Conservation (phyloP, 2,888 invertebrate species). For the Hedya salicella region DNA sequence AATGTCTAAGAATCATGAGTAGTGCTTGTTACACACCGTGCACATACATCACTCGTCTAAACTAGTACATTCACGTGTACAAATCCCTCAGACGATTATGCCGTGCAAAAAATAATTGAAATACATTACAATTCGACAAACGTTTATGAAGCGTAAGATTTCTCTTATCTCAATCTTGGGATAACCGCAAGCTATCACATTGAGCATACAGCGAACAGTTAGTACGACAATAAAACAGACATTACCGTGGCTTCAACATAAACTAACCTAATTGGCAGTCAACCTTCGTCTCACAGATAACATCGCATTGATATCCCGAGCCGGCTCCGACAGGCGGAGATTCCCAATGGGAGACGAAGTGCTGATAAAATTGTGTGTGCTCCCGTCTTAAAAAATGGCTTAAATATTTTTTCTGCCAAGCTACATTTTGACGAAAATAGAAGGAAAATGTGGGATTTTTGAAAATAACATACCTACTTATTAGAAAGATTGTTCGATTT, state of each 20-base stretch:
- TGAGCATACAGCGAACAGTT: constrained; percentile 26
- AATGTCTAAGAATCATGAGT: too few relatives aligned
- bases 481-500: too few relatives aligned
- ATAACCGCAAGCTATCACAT: constrained; percentile 10
- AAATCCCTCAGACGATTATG: background rate
- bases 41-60: too few relatives aligned
- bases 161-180: constrained; percentile 21
- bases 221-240: constrained; percentile 31
- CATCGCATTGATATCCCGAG: constrained; percentile 40
- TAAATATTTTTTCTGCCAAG: background rate
- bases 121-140: constrained; percentile 12
- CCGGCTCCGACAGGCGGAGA: constrained; percentile 34
- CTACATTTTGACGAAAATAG: background rate
- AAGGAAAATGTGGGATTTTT: background rate
- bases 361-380: constrained; percentile 26
- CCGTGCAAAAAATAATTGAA: background rate
- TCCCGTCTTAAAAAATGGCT: background rate
- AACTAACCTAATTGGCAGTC: constrained; percentile 41
- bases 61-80: too few relatives aligned
- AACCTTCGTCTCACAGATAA: constrained; percentile 41
- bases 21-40: too few relatives aligned
- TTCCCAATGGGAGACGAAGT: constrained; percentile 32
- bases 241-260: constrained; percentile 33
- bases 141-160: constrained; percentile 7
- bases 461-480: too few relatives aligned